These are phyloP conservation scores for Atractosteus spatula DNA, from an alignment of 2,113 vertebrate genomes.

Conservation along the genomic window DNA sequence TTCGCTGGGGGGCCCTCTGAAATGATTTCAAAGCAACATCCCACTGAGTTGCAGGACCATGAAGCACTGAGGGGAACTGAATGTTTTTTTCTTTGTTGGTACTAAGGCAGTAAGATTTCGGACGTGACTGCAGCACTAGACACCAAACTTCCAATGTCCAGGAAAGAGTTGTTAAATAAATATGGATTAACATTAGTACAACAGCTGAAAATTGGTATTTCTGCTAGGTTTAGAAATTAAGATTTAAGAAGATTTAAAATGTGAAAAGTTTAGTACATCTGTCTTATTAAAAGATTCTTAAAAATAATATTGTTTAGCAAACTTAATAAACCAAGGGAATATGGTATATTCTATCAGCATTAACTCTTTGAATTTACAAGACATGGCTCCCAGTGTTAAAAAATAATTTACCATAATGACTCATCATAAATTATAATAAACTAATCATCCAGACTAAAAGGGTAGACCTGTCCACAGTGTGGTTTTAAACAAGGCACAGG, in stretches of 20 bases:
- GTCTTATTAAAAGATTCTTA: not conserved
- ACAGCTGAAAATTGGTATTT: conserved; percentile 33
- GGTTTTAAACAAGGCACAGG: no score
- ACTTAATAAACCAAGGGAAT: no score
- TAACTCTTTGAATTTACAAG: no score
- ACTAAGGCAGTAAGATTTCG: not conserved
- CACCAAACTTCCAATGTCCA: conserved; percentile 26
- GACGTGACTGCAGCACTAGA: not conserved
- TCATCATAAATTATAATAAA: no score
- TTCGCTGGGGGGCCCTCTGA: not conserved
- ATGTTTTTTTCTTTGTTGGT: not conserved
- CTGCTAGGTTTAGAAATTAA: conserved; percentile 22
- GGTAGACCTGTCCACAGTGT: no score
- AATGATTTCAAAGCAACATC: not conserved
- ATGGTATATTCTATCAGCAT: no score
- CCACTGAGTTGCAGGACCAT: not conserved
- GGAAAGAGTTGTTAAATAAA: conserved; percentile 4
- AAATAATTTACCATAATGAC: no score
- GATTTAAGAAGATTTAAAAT: conserved; percentile 22
- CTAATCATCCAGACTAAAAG: no score
- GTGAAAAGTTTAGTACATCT: not conserved
- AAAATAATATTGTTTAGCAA: no score
- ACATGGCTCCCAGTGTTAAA: no score
- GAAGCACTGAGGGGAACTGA: not conserved
- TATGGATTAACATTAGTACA: no score